A percentile compares a stretch with the other conserved stretches of the same genome.
These are phyloP conservation scores for Sylvia borin DNA, from an alignment of 2,797 vertebrate species.

Conservation along the genomic window DNA sequence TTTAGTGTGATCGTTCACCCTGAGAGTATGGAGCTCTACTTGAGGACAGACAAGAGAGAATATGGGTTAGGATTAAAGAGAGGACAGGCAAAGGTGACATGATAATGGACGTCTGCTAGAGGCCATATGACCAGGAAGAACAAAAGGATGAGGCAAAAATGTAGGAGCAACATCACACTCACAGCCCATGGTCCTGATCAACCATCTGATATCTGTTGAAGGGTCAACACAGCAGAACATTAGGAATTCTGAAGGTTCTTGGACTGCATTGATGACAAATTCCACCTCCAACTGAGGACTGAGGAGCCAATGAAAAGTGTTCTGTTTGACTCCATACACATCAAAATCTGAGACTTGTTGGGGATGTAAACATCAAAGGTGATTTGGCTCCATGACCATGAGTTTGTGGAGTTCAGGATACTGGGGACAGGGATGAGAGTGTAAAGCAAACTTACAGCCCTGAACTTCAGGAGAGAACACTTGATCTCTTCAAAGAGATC, in stretches of 20 bases:
- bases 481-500: not conserved
- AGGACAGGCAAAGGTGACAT: not conserved
- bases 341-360: not conserved
- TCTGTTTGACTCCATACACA: not conserved
- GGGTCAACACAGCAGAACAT: not conserved
- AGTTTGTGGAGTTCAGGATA: not conserved
- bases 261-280: not conserved
- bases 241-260: not conserved
- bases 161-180: accelerated
- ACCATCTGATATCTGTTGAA: not conserved
- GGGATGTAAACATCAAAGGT: not conserved
- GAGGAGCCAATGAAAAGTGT: not conserved
- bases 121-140: not conserved
- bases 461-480: not conserved
- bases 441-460: not conserved
- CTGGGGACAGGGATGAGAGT: not conserved
- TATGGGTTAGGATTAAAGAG: not conserved
- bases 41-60: not conserved
- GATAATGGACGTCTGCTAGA: not conserved
- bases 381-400: not conserved
- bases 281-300: not conserved
- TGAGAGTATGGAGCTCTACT: not conserved
- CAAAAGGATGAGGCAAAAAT: not conserved
- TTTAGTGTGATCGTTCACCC: not conserved
- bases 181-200: not conserved